phyloP scores from a whole-genome alignment of 2,113 vertebrate genomes.

The Dasyurus viverrinus region DNA sequence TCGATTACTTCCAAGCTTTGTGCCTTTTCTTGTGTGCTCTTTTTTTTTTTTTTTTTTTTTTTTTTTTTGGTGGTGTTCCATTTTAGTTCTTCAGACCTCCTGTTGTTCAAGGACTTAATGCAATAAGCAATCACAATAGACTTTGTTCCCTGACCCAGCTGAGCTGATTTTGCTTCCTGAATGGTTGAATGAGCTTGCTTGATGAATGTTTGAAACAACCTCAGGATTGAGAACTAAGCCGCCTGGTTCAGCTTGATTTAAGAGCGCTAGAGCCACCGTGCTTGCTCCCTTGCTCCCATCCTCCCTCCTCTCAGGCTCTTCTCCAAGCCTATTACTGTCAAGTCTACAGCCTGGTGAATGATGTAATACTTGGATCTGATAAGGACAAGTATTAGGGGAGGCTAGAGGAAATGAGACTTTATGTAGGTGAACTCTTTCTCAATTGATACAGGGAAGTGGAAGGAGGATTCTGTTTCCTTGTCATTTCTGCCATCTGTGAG shows the following conservation, averaged over 20 bases:
- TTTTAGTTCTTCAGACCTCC: conserved; percentile 65
- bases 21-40: background rate
- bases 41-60: no score
- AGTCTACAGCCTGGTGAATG: rapidly evolving
- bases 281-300: background rate
- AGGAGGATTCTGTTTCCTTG: background rate
- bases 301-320: background rate
- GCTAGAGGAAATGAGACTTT: rapidly evolving
- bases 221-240: background rate
- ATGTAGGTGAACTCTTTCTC: background rate
- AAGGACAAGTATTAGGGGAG: rapidly evolving
- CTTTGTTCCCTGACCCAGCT: conserved; percentile 44
- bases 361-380: background rate
- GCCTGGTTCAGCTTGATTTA: background rate
- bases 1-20: background rate
- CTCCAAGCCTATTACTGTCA: background rate
- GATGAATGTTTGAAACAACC: conserved; percentile 65
- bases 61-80: background rate
- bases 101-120: conserved; percentile 61
- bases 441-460: background rate
- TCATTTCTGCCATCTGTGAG: background rate
- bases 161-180: conserved; percentile 61
- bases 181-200: conserved; percentile 63
- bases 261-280: background rate
- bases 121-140: conserved; percentile 70